Percentiles rank a stretch among this genome's conserved stretches.
Conservation (phyloP, 2,113 vertebrate genomes). For the Notothenia rossii region DNA sequence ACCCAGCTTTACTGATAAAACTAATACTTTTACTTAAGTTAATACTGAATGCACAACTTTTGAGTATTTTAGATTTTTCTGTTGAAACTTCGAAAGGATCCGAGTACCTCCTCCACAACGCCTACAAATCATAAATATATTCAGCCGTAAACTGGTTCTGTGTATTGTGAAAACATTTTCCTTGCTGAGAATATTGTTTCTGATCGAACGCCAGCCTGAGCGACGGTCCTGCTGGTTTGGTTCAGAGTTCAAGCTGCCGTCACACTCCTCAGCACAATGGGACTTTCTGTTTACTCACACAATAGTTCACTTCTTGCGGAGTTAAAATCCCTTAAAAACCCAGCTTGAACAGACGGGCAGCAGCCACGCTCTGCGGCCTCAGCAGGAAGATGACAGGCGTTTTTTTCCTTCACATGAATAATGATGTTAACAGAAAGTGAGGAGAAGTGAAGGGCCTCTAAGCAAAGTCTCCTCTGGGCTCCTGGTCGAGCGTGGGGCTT, state of each 20-base stretch:
- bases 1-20: no score
- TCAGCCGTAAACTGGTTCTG: not conserved
- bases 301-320: constrained; percentile 42
- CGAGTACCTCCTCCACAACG: no score
- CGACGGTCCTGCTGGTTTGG: constrained; percentile 20
- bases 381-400: not conserved
- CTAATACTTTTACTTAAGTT: no score
- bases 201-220: constrained; percentile 11
- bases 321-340: constrained; percentile 15
- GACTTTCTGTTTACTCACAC: constrained; percentile 39
- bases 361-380: not conserved
- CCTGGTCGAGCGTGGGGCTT: constrained; percentile 14
- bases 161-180: constrained; percentile 6
- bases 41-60: no score
- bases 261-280: constrained; percentile 48
- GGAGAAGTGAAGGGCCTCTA: constrained; percentile 42
- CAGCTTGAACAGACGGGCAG: not conserved
- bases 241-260: constrained; percentile 51
- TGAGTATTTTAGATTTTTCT: no score
- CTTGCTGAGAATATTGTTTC: constrained; percentile 12
- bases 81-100: no score
- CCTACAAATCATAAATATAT: no score
- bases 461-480: constrained; percentile 45
- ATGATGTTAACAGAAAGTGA: constrained; percentile 46
- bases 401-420: constrained; percentile 29